Evolutionary conservation across 2,797 vertebrate species (phyloP), one percentile per base, ranked within the genome.

Genomic region (Thaleichthys pacificus): DNA sequence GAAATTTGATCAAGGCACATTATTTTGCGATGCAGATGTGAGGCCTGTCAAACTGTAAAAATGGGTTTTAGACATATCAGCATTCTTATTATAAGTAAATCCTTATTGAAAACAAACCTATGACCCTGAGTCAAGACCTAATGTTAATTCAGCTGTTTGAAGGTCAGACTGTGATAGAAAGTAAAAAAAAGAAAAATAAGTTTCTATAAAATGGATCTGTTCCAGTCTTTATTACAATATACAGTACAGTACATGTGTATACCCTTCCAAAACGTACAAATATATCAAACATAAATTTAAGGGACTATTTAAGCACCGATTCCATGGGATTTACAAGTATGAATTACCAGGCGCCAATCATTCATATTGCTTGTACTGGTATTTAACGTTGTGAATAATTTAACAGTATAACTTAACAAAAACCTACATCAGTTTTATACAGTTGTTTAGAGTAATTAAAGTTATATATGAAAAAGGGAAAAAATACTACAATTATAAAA

Each of bases 261-360:
- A 63, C 62, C 63, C 77, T 84, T 88, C 70, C 72, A 83, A 83
- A 84, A 86, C 77, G 86, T 86, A 89, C 86, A 91, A 28, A 84
- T 83, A 88, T 84, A 77, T 72, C 61, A 64, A 66, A 61, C 80
- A 83, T 74, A 80, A 79, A 81, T 87, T 88, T 74, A 77, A n/a
- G n/a, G n/a, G 83, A 82, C 81, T 80, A 84, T 78, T 57, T 82
- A 88, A 93, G 93, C 92, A 93, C 93, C 92, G 87, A 82, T 87
- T 84, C 75, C 82, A 80, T 68, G 80, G 72, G 72, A 70, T 77
- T 71, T 75, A 81, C 73, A 82, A 62, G 54, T 68, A 70, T 47
- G 78, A 68, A 24, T 70, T 64, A 73, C 69, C 68, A 82, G 77
- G 78, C 78, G 75, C 11, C 22, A 28, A 54, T 30, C 9, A 19